Percentiles rank a stretch among this genome's conserved stretches.
Conservation (phyloP, 2,797 vertebrate species). For the Parambassis ranga region DNA sequence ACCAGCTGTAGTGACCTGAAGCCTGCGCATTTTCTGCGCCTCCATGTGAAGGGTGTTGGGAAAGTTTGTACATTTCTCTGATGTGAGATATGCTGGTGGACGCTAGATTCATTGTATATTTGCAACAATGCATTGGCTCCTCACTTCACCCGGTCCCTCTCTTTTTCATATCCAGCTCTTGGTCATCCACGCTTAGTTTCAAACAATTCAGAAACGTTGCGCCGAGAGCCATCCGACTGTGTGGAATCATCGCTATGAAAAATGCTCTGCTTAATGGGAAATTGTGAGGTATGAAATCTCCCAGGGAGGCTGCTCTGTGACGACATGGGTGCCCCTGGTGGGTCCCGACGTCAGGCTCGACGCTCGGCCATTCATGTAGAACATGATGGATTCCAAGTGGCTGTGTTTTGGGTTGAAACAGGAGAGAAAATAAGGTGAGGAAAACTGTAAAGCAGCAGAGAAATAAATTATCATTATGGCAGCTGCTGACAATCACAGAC, state of each 20-base stretch:
- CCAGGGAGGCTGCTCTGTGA: conserved; percentile 25
- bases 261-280: conserved; percentile 51
- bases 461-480: conserved; percentile 68
- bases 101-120: not conserved
- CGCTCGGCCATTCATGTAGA: conserved; percentile 38
- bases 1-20: not conserved
- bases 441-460: conserved; percentile 28
- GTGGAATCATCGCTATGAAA: conserved; percentile 43
- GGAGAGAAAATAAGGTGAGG: conserved; percentile 27
- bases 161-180: conserved; percentile 6
- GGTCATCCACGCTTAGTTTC: conserved; percentile 27
- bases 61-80: not conserved
- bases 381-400: conserved; percentile 55
- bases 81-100: not conserved
- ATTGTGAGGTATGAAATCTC: conserved; percentile 47
- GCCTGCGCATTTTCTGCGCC: not conserved
- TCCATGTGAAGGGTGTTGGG: not conserved
- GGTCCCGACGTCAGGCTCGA: conserved; percentile 35
- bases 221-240: conserved; percentile 19
- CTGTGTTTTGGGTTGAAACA: conserved; percentile 33
- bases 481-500: conserved; percentile 68
- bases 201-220: conserved; percentile 24
- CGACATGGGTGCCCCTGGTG: conserved; percentile 19
- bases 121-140: conserved; percentile 1
- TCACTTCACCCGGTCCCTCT: not conserved